Conservation (phyloP, 1,140 invertebrate species). For the Cydia splendana region DNA sequence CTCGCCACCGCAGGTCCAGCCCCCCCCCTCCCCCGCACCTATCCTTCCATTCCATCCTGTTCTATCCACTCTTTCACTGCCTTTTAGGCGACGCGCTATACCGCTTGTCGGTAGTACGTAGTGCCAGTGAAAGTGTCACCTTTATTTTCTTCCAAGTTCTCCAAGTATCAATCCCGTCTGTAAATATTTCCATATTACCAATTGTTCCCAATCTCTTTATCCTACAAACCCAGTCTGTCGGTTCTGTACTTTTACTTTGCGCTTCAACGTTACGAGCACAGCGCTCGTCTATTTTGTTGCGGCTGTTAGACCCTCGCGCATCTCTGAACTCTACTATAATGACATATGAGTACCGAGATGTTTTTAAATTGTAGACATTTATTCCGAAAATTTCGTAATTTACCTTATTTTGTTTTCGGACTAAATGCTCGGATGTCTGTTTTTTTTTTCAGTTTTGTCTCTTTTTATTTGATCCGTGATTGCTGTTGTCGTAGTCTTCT, state of each 20-base stretch:
- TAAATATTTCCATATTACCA: background rate
- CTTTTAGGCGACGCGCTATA: background rate
- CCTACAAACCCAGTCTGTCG: background rate
- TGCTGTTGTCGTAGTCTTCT: background rate
- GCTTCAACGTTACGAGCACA: background rate
- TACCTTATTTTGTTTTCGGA: conserved; percentile 14
- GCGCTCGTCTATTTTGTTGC: background rate
- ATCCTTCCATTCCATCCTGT: conserved; percentile 29
- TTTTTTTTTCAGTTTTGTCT: conserved; percentile 36
- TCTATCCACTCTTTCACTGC: conserved; percentile 34
- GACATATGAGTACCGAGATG: background rate
- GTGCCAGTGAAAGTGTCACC: background rate
- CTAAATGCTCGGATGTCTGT: conserved; percentile 13
- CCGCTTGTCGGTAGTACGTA: no score
- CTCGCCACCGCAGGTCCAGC: conserved; percentile 72
- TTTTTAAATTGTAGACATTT: background rate
- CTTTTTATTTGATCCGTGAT: conserved; percentile 33
- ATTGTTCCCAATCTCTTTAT: background rate
- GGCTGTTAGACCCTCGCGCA: background rate
- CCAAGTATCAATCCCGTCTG: no score
- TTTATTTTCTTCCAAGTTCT: background rate
- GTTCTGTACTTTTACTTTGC: background rate
- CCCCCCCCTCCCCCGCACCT: background rate
- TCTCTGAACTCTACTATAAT: background rate
- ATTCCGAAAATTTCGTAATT: conserved; percentile 11